Evolutionary conservation across 2,797 vertebrate species (phyloP).

Genomic region (Fratercula arctica): DNA sequence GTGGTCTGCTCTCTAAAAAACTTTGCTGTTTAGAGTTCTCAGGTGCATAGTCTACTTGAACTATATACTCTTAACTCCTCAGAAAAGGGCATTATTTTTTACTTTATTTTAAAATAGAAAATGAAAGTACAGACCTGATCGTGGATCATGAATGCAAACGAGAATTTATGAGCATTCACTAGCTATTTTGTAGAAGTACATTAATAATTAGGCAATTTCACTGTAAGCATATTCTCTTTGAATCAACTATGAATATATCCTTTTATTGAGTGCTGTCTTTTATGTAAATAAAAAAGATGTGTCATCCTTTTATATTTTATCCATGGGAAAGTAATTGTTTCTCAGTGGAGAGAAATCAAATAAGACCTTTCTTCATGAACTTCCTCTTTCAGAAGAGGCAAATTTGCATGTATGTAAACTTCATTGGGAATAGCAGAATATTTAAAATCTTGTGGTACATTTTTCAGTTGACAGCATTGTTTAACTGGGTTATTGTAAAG

Average conservation of each 20-base stretch:
- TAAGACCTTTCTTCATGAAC: not conserved
- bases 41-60: not conserved
- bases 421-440: not conserved
- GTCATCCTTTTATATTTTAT: not conserved
- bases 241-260: not conserved
- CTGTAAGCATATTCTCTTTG: not conserved
- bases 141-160: not conserved
- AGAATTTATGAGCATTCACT: not conserved
- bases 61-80: not conserved
- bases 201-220: not conserved
- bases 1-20: not conserved
- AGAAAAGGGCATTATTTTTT: not conserved
- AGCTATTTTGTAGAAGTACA: not conserved
- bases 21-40: not conserved
- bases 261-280: not conserved
- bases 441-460: not conserved
- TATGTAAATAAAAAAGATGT: not conserved
- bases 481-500: slow-evolving; percentile 1
- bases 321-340: not conserved
- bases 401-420: not conserved
- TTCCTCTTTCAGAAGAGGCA: not conserved
- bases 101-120: not conserved
- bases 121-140: not conserved
- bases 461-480: not conserved
- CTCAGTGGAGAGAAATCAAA: not conserved